Conservation (phyloP, 2,113 vertebrate genomes). For the Solea senegalensis region DNA sequence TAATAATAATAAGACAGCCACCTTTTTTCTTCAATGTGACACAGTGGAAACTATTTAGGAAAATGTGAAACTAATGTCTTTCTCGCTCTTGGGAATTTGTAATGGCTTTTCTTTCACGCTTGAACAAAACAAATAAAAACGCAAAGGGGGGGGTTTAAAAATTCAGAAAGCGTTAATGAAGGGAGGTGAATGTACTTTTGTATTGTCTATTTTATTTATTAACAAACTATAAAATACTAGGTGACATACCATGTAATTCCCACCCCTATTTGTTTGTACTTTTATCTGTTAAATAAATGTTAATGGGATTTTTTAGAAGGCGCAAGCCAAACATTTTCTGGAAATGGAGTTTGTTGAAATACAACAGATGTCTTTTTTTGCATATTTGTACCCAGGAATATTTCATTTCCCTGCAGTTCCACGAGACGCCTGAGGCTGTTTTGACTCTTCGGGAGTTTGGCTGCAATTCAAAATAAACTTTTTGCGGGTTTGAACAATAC, state of each 20-base stretch:
- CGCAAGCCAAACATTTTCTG: too few relatives aligned
- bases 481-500: not conserved
- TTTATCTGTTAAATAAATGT: too few relatives aligned
- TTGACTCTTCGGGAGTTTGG: not conserved
- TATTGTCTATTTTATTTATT: not conserved
- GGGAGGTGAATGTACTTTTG: not conserved
- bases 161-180: not conserved
- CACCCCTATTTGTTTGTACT: too few relatives aligned
- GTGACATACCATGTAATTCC: too few relatives aligned
- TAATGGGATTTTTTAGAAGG: too few relatives aligned
- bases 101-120: too few relatives aligned
- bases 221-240: too few relatives aligned
- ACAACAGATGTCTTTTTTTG: not conserved
- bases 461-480: conserved; percentile 15
- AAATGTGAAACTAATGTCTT: conserved; percentile 29
- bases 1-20: too few relatives aligned
- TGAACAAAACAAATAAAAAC: too few relatives aligned
- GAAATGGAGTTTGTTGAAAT: not conserved
- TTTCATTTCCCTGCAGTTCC: too few relatives aligned
- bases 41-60: conserved; percentile 18
- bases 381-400: not conserved
- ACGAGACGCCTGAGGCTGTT: not conserved
- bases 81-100: too few relatives aligned
- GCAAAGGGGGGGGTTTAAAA: not conserved
- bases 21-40: conserved; percentile 14